Evolutionary conservation across 2,113 vertebrate genomes (phyloP), one percentile per base, ranked within the genome.

Genomic region (Cheilinus undulatus): DNA sequence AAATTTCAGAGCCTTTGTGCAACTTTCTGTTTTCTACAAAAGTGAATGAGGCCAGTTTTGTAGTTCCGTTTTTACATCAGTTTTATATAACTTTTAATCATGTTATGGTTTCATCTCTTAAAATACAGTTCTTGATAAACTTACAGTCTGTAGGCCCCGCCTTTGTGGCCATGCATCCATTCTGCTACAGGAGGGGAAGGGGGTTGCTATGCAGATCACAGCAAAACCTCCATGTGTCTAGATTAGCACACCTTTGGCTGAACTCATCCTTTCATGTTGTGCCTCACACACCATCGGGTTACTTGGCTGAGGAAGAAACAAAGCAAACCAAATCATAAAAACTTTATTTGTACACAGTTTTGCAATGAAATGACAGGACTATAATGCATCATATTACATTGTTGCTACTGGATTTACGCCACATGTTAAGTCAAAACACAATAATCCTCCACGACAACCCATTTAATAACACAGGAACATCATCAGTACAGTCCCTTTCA

Each of bases 101-200:
- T 28, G 14, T 59, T 3, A 50, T 14, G 6, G 12, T 27, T n/a
- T 22, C 2, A 17, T 11, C 28, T 36, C 15, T n/a, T 14, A 14
- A 1, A 38, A 43, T 14, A 5, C 2, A 56, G 10, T 24, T 30
- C 4, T 20, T 10, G 13, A 50, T 59, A 17, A 49, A 91, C 94
- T 93, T 77, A 95, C 94, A 67, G 90, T 90, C 84, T 94, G 93
- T 67, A 93, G 84, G 61, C 91, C 89, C 58, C 91, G 89, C 24
- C 92, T 92, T 52, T 95, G 92, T 59, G 91, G 72, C 93, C 94
- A 95, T 40, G 87, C 90, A 59, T 95, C 94, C 94, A 94, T 95
- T 71, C 86, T 92, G 90, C 84, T 80, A 49, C 69, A 82, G 78
- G 89, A 84, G 67, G 86, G 83, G 86, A 84, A 87, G 26, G 84